Percentiles rank a stretch among this genome's conserved stretches.
phyloP scores from a whole-genome alignment of 37 sponge, comb jelly and placozoan species.

The Mnemiopsis leidyi region DNA sequence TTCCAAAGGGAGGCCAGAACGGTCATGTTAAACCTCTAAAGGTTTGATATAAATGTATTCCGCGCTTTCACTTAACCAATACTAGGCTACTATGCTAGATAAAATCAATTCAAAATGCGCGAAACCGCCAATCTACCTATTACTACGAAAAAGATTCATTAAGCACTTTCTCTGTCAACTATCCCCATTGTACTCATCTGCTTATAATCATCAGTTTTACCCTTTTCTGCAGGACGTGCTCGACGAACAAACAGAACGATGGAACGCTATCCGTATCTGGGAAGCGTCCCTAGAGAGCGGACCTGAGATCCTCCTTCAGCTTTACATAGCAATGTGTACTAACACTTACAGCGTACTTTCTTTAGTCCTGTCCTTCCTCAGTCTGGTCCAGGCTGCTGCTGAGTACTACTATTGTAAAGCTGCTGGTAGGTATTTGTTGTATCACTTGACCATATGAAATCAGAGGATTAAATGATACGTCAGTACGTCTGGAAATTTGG shows the following conservation, averaged over 20 bases:
- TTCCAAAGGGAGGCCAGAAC: not conserved
- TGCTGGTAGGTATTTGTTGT: not conserved
- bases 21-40: not conserved
- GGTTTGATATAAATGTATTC: too few relatives aligned
- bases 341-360: not conserved
- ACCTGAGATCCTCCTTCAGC: not conserved
- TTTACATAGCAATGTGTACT: not conserved
- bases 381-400: slow-evolving; percentile 31
- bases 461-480: too few relatives aligned
- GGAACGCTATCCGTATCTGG: slow-evolving; percentile 29
- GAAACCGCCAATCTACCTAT: too few relatives aligned
- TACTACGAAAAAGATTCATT: too few relatives aligned
- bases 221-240: slow-evolving; percentile 3
- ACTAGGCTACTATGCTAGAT: too few relatives aligned
- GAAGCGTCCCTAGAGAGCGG: slow-evolving; percentile 7
- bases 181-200: too few relatives aligned
- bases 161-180: too few relatives aligned
- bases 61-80: too few relatives aligned
- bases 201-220: too few relatives aligned
- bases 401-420: slow-evolving; percentile 33
- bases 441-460: too few relatives aligned
- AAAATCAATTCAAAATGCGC: too few relatives aligned
- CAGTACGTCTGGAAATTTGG: too few relatives aligned
- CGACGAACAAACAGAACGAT: not conserved
- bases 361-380: not conserved